Base-by-base conservation (phyloP, 2,888 invertebrate genomes). In the Dicycla oo region DNA sequence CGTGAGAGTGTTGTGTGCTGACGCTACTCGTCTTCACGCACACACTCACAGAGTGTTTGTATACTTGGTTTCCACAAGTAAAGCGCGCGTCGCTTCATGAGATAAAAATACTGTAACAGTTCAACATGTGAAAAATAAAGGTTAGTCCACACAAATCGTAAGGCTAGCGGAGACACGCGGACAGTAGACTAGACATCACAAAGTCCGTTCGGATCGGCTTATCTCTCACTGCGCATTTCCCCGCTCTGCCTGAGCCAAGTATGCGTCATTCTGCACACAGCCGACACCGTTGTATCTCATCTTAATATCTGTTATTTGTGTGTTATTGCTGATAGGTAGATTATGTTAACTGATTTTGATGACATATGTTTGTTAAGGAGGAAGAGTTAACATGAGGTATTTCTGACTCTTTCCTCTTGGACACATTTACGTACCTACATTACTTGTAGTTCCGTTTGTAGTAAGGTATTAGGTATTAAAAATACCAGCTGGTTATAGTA, bases 101-200 rank as follows among this genome's bases (percentile, higher is more conserved):
- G 30, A 30, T 30, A 34, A 2, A 30, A 4, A 30, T 30, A 34
- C 34, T 34, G 40, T 47, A 67, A 54, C 2, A n/a, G n/a, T n/a
- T n/a, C n/a, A 54, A 65, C 11, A 62, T 26, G 26, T 53, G 23
- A 66, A 71, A 63, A 47, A 1, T 34, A 51, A 80, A 58, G 40
- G 0, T 54, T 40, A 0, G 79, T 94, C 94, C 91, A 90, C 81
- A 82, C 71, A 84, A 89, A 38, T 40, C 80, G 20, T 11, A 64
- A 85, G 40, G 6, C 38, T 84, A 78, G 65, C 92, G 92, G 93
- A 93, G 94, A 92, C 92, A 91, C 93, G 94, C 94, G 94, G 95
- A 95, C 95, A 94, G 94, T 93, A 94, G 94, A 93, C 94, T 93
- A 94, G 94, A 93, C 94, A 94, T 94, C 94, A 93, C 94, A 95